phyloP scores from a whole-genome alignment of 2,888 invertebrate species.

The Mesorhabditis belari region DNA sequence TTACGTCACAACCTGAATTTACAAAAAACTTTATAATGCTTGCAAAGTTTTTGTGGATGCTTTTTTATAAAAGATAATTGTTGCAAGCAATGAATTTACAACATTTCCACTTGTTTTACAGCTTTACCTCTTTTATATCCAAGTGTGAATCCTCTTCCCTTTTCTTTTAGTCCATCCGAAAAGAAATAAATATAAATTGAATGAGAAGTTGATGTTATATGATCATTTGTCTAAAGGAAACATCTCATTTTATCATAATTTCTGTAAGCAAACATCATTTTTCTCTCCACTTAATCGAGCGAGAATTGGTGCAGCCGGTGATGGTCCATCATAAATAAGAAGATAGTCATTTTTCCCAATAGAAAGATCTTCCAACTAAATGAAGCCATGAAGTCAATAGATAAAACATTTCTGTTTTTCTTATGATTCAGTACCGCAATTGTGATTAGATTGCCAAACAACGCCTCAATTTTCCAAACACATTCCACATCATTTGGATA shows the following conservation, averaged over 20 bases:
- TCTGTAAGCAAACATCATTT: slow-evolving; percentile 6
- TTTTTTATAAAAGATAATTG: neutral
- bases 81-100: neutral
- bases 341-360: slow-evolving; percentile 67
- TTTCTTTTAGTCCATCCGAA: slow-evolving; percentile 70
- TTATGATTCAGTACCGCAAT: slow-evolving; percentile 63
- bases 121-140: slow-evolving; percentile 71
- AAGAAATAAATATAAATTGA: slow-evolving; percentile 78
- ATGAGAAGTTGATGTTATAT: slow-evolving; percentile 79
- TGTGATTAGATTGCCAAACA: slow-evolving; percentile 78
- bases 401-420: neutral
- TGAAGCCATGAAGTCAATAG: too few relatives aligned
- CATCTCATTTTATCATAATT: slow-evolving; percentile 29
- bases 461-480: slow-evolving; percentile 81
- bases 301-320: slow-evolving; percentile 76
- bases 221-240: slow-evolving; percentile 15
- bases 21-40: too few relatives aligned
- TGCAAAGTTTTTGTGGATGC: neutral
- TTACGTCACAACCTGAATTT: slow-evolving; percentile 70
- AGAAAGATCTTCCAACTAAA: slow-evolving; percentile 47
- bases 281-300: slow-evolving; percentile 55
- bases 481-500: slow-evolving; percentile 95
- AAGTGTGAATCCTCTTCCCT: slow-evolving; percentile 77
- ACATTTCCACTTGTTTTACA: too few relatives aligned
- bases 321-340: slow-evolving; percentile 80